phyloP scores from a whole-genome alignment of 2,797 vertebrate species.

The Labeo calbasu region DNA sequence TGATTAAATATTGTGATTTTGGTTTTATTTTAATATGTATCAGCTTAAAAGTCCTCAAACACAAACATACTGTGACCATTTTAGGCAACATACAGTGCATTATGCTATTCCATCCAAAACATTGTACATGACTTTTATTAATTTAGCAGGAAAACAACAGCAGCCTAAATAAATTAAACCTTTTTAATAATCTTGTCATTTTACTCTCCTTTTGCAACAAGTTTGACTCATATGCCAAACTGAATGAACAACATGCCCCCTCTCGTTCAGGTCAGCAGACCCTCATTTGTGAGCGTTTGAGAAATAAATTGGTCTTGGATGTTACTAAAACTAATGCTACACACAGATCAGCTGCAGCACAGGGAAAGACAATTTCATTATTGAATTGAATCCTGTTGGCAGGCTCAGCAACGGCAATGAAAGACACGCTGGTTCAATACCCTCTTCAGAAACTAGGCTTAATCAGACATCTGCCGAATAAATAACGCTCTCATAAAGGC shows the following conservation, averaged over 20 bases:
- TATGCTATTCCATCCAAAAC: background rate
- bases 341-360: background rate
- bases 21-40: background rate
- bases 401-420: conserved; percentile 28
- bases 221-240: background rate
- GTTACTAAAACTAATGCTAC: background rate
- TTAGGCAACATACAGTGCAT: background rate
- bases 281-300: background rate
- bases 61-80: background rate
- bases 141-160: background rate
- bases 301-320: background rate
- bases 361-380: conserved; percentile 29
- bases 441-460: conserved; percentile 38
- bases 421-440: conserved; percentile 45
- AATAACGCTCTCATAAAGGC: conserved; percentile 54
- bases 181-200: background rate
- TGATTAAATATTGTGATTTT: background rate
- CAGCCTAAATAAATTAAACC: background rate
- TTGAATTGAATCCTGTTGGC: conserved; percentile 39
- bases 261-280: background rate
- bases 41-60: background rate
- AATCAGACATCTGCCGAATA: conserved; percentile 67
- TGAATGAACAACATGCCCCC: background rate
- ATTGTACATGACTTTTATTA: background rate
- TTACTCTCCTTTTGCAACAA: background rate